Conservation (phyloP, 2,797 vertebrate genomes). For the Hoplostethus mediterraneus region DNA sequence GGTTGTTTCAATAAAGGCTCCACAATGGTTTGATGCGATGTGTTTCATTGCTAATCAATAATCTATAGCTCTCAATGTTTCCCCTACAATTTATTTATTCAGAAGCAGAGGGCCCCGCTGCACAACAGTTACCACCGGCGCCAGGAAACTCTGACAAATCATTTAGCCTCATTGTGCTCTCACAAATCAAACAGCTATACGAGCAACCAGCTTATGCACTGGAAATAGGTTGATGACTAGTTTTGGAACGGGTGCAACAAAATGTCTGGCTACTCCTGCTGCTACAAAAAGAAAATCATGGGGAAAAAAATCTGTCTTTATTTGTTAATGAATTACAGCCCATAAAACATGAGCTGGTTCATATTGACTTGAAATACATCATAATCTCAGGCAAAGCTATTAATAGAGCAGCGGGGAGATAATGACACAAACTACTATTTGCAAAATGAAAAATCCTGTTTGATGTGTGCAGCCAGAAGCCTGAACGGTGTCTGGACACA, state of each 20-base stretch:
- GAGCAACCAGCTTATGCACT: background rate
- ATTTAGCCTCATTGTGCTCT: too few species aligned
- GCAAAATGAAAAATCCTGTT: background rate
- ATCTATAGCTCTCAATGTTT: background rate
- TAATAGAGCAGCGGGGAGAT: slow-evolving; percentile 52
- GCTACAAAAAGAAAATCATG: slow-evolving; percentile 6
- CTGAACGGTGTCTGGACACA: background rate
- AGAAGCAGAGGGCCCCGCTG: background rate
- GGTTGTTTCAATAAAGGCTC: background rate
- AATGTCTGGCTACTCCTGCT: slow-evolving; percentile 4
- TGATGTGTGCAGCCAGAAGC: slow-evolving; percentile 4
- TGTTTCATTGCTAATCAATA: slow-evolving; percentile 8
- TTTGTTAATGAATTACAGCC: slow-evolving; percentile 51
- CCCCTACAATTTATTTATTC: background rate
- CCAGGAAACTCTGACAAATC: too few species aligned
- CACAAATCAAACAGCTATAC: background rate
- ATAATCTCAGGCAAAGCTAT: slow-evolving; percentile 58
- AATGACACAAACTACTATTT: slow-evolving; percentile 13
- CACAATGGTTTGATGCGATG: background rate
- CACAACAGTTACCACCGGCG: too few species aligned
- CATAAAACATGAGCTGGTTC: slow-evolving; percentile 32
- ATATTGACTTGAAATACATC: slow-evolving; percentile 20
- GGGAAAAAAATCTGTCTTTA: slow-evolving; percentile 35
- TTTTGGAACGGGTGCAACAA: slow-evolving; percentile 3
- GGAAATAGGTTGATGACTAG: background rate